Percentiles rank a stretch among this genome's conserved stretches.
phyloP scores from a whole-genome alignment of 2,888 invertebrate genomes.

The Stratiomys singularior region DNA sequence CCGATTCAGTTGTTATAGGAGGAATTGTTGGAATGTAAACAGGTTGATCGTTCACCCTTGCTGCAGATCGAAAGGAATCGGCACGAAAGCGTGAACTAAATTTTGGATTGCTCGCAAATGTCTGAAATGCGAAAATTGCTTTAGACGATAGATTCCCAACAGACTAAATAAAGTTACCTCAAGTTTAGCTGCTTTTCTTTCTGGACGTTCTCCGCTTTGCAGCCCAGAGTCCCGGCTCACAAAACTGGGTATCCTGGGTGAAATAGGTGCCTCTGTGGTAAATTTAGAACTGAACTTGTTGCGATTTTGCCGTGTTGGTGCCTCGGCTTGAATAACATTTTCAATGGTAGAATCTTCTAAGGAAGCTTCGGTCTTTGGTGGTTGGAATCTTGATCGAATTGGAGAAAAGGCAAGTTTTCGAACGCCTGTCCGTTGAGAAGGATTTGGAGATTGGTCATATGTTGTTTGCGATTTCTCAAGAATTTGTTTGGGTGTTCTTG shows the following conservation, averaged over 20 bases:
- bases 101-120: constrained; percentile 48
- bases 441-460: constrained; percentile 11
- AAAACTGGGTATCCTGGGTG: constrained; percentile 30
- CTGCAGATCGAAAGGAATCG: constrained; percentile 52
- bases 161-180: constrained; percentile 25
- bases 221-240: constrained; percentile 8
- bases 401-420: constrained; percentile 19
- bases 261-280: constrained; percentile 43
- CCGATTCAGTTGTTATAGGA: constrained; percentile 55
- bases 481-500: not conserved
- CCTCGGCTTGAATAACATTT: constrained; percentile 50
- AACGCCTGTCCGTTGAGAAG: not conserved
- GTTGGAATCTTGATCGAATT: constrained; percentile 4
- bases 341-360: constrained; percentile 51
- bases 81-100: constrained; percentile 56
- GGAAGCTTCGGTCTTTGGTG: constrained; percentile 46
- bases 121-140: constrained; percentile 47
- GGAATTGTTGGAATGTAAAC: constrained; percentile 56
- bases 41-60: constrained; percentile 51
- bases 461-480: not conserved
- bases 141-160: not conserved
- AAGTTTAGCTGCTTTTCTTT: constrained; percentile 3
- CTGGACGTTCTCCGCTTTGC: constrained; percentile 1
- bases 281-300: constrained; percentile 50
- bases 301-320: constrained; percentile 50